Evolutionary conservation across 2,888 invertebrate genomes (phyloP).

Genomic region (Amphipoea oculea): DNA sequence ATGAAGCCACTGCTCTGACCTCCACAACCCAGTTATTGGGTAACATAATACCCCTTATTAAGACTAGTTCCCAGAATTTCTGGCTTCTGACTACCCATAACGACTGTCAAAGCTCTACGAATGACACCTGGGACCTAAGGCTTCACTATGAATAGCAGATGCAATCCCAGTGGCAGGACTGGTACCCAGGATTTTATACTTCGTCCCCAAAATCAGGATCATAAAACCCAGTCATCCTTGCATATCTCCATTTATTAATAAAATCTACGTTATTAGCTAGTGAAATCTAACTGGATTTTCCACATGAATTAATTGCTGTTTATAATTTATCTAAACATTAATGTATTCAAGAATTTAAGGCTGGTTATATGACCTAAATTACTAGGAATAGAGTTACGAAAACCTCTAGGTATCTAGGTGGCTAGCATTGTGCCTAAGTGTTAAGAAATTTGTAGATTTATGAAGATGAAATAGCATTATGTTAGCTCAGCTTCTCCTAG

Average conservation of each 20-base stretch:
- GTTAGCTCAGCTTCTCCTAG: background rate
- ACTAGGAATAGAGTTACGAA: conserved; percentile 40
- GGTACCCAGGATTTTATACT: background rate
- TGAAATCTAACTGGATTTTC: conserved; percentile 62
- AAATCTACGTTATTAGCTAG: conserved; percentile 40
- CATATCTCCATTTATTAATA: conserved; percentile 15
- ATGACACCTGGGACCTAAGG: too few relatives aligned
- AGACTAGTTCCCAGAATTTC: background rate
- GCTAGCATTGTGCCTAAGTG: conserved; percentile 1
- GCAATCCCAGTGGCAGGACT: too few relatives aligned
- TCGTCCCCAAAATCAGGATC: background rate
- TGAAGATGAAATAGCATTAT: background rate
- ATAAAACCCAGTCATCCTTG: conserved; percentile 21
- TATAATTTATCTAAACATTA: conserved; percentile 58
- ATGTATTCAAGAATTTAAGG: conserved; percentile 61
- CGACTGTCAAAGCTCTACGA: too few relatives aligned
- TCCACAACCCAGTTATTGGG: background rate
- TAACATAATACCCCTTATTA: background rate
- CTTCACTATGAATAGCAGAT: too few relatives aligned
- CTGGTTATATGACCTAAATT: conserved; percentile 60
- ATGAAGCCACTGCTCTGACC: too few relatives aligned
- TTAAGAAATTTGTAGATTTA: background rate
- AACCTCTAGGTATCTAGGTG: background rate
- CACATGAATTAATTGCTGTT: conserved; percentile 56
- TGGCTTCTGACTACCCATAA: too few relatives aligned